Percentiles rank a stretch among this genome's conserved stretches.
Evolutionary conservation across 1,140 invertebrate species (phyloP).

Genomic region (Nebria ingens): DNA sequence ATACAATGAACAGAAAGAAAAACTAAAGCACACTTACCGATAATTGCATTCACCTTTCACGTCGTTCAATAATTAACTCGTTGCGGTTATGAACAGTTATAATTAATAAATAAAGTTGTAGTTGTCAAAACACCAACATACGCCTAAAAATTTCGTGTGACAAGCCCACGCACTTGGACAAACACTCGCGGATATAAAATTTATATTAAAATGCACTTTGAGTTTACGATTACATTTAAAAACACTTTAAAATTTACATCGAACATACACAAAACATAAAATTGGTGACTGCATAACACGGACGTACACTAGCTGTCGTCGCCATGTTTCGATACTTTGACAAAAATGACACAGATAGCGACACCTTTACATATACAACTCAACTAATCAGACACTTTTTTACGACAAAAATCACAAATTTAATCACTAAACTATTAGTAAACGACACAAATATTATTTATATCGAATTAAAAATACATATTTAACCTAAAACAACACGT

Average conservation of each 20-base stretch:
- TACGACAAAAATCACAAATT: too few relatives aligned
- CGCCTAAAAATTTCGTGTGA: background rate
- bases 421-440: too few relatives aligned
- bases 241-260: background rate
- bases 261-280: background rate
- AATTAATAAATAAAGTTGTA: constrained; percentile 1
- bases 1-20: too few relatives aligned
- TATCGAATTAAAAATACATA: too few relatives aligned
- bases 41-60: background rate
- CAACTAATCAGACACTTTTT: too few relatives aligned
- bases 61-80: background rate
- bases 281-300: background rate
- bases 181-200: background rate
- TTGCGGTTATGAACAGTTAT: background rate
- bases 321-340: background rate
- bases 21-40: background rate
- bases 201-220: background rate
- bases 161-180: background rate
- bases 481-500: too few relatives aligned
- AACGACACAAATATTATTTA: too few relatives aligned
- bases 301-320: background rate
- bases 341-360: background rate
- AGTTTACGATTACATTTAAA: background rate
- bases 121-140: background rate
- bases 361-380: background rate